Evolutionary conservation across 2,888 invertebrate species (phyloP).

Genomic region (Nephrotoma flavescens): DNA sequence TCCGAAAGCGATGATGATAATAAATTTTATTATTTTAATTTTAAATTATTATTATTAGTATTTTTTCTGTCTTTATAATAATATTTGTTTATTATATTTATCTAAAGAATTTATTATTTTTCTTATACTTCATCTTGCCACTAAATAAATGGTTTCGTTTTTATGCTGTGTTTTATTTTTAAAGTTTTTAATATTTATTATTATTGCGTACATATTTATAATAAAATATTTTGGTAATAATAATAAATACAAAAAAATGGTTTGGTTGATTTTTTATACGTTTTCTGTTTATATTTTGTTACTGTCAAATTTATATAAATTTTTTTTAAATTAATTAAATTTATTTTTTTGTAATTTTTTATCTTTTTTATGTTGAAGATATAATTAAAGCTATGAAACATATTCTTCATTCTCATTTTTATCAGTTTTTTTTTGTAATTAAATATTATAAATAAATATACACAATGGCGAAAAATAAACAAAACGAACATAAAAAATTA

Average conservation of each 20-base stretch:
- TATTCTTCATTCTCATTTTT: background rate
- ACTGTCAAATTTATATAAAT: background rate
- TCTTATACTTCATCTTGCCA: background rate
- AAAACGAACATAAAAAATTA: background rate
- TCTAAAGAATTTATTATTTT: slow-evolving; percentile 2
- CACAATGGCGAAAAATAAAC: background rate
- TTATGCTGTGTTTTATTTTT: background rate
- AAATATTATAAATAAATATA: background rate
- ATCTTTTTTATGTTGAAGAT: background rate
- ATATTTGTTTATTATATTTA: slow-evolving; percentile 1
- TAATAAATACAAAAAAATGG: background rate
- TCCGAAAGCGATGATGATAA: slow-evolving; percentile 28
- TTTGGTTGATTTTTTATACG: background rate
- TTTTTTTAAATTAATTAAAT: background rate
- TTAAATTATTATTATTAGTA: background rate
- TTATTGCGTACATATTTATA: background rate
- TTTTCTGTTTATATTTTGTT: background rate
- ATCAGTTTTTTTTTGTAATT: background rate
- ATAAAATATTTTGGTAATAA: background rate
- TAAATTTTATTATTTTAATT: slow-evolving; percentile 9
- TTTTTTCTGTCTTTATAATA: background rate
- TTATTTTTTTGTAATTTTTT: background rate
- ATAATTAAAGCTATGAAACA: slow-evolving; percentile 1
- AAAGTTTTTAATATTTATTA: background rate
- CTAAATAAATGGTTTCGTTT: slow-evolving; percentile 1